These are phyloP conservation scores for Zhuqinia jingwanae DNA, from an alignment of 2,888 invertebrate species.

Conservation along the genomic window DNA sequence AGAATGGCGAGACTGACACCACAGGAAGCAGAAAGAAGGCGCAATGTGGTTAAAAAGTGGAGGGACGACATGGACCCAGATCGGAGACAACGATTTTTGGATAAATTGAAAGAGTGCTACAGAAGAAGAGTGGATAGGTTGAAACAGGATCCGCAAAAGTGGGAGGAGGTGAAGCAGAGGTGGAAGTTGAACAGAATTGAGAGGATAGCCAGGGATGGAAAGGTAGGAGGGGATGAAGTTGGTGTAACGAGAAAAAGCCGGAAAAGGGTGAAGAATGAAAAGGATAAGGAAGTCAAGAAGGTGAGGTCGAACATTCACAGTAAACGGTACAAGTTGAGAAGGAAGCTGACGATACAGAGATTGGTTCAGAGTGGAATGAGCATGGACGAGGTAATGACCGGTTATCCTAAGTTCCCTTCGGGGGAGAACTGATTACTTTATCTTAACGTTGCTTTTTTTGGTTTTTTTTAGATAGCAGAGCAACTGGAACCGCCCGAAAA, in stretches of 20 bases:
- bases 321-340: neutral
- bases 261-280: neutral
- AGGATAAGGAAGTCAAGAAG: neutral
- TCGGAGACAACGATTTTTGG: neutral
- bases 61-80: neutral
- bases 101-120: conserved; percentile 16
- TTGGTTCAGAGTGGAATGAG: conserved; percentile 51
- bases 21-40: conserved; percentile 1
- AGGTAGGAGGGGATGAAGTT: no score
- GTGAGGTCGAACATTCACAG: neutral
- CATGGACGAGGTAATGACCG: conserved; percentile 60
- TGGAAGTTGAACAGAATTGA: no score
- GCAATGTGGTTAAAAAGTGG: neutral
- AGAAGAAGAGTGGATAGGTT: conserved; percentile 28
- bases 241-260: neutral
- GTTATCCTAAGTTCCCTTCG: no score
- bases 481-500: conserved; percentile 43
- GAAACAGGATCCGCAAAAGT: conserved; percentile 38
- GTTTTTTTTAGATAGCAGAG: neutral
- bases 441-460: no score
- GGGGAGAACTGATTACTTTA: no score
- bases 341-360: conserved; percentile 39
- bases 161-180: neutral
- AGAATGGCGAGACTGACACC: neutral
- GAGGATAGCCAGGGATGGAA: no score